Percentiles rank a stretch among this genome's conserved stretches.
Evolutionary conservation across 2,888 invertebrate genomes (phyloP).

Genomic region (Psylliodes chrysocephalus): DNA sequence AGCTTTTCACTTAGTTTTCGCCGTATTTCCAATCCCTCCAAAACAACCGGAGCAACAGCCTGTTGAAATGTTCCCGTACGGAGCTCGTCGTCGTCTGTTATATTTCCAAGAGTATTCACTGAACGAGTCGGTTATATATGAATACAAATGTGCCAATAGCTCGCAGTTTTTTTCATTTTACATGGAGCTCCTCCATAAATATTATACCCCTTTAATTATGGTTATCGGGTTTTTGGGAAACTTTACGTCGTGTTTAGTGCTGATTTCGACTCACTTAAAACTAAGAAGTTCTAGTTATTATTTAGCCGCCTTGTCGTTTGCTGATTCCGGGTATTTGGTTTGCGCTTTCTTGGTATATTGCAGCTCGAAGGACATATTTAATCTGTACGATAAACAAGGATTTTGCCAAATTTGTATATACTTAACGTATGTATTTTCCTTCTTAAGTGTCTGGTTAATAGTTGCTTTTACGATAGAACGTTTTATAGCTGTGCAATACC

Average conservation of each 20-base stretch:
- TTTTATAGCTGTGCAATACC: slow-evolving; percentile 75
- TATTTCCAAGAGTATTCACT: neutral
- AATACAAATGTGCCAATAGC: slow-evolving; percentile 11
- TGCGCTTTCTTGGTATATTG: slow-evolving; percentile 68
- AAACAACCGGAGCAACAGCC: slow-evolving; percentile 15
- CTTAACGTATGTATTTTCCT: slow-evolving; percentile 66
- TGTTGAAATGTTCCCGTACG: slow-evolving; percentile 11
- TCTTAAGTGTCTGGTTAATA: slow-evolving; percentile 75
- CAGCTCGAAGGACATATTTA: slow-evolving; percentile 65
- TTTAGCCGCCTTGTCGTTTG: slow-evolving; percentile 70
- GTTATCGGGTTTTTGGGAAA: slow-evolving; percentile 71
- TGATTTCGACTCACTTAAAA: slow-evolving; percentile 70
- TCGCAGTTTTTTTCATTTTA: slow-evolving; percentile 42
- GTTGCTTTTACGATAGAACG: slow-evolving; percentile 77
- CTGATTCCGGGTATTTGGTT: slow-evolving; percentile 71
- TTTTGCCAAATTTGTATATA: slow-evolving; percentile 66
- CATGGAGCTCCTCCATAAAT: slow-evolving; percentile 66
- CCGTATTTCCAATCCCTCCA: slow-evolving; percentile 40
- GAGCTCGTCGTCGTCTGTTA: neutral
- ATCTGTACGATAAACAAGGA: slow-evolving; percentile 67
- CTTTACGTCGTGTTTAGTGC: slow-evolving; percentile 69
- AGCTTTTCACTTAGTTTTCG: slow-evolving; percentile 44
- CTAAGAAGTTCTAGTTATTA: slow-evolving; percentile 73
- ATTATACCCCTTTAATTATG: slow-evolving; percentile 71
- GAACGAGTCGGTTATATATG: neutral